phyloP scores from a whole-genome alignment of 2,797 vertebrate species.

The Sebastes diploproa region DNA sequence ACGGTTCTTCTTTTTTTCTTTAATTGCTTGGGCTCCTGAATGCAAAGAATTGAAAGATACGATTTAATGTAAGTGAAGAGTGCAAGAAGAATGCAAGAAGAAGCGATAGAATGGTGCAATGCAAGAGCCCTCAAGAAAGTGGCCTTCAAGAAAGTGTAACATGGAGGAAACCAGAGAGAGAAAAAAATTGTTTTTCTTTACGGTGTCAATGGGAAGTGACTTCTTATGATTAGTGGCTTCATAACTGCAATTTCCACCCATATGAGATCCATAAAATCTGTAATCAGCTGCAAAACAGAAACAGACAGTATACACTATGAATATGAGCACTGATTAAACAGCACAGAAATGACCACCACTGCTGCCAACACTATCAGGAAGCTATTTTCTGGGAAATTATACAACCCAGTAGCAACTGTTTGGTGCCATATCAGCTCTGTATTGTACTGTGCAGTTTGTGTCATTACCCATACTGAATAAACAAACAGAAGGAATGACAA shows the following conservation, averaged over 20 bases:
- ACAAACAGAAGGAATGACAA: conserved; percentile 16
- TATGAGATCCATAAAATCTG: conserved; percentile 22
- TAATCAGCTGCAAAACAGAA: conserved; percentile 23
- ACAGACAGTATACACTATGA: conserved; percentile 11
- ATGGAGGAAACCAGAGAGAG: not conserved
- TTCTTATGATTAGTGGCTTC: not conserved
- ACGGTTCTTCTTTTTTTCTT: not conserved
- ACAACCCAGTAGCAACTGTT: conserved; percentile 13
- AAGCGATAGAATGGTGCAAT: not conserved
- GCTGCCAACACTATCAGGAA: conserved; percentile 7
- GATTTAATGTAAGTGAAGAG: not conserved
- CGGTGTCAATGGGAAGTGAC: not conserved
- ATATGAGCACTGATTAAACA: conserved; percentile 25
- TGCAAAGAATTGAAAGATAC: not conserved
- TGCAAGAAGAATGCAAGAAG: not conserved
- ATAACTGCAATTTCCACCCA: conserved; percentile 16
- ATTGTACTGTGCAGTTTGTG: not conserved
- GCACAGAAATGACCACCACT: conserved; percentile 15
- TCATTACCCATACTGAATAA: conserved; percentile 18
- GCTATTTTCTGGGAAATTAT: conserved; percentile 24
- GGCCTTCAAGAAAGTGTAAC: not conserved
- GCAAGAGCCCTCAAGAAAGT: not conserved
- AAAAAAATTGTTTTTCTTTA: not conserved
- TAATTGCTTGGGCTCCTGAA: not conserved
- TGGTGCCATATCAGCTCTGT: not conserved